Conservation (phyloP, 1,140 invertebrate species). For the Olivierus martensii region DNA sequence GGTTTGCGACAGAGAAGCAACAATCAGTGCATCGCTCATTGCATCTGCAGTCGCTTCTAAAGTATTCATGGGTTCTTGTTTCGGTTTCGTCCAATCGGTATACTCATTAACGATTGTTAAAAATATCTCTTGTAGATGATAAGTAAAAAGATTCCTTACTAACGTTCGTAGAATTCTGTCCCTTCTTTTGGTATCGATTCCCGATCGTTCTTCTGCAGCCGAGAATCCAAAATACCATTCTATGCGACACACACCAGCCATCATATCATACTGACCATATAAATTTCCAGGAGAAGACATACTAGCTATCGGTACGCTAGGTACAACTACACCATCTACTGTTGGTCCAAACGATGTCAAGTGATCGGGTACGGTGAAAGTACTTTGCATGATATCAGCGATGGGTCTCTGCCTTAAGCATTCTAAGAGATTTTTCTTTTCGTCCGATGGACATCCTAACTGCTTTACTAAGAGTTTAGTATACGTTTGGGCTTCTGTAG, state of each 20-base stretch:
- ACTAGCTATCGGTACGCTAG: slow-evolving; percentile 25
- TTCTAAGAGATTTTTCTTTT: slow-evolving; percentile 55
- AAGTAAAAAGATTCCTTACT: slow-evolving; percentile 45
- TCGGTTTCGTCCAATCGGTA: slow-evolving; percentile 87
- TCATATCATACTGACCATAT: slow-evolving; percentile 43
- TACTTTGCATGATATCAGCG: slow-evolving; percentile 37
- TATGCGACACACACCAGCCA: slow-evolving; percentile 48
- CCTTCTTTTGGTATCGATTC: slow-evolving; percentile 54
- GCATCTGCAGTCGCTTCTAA: slow-evolving; percentile 83
- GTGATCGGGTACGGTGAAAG: slow-evolving; percentile 64
- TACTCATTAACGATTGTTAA: slow-evolving; percentile 95
- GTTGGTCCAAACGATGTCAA: slow-evolving; percentile 76
- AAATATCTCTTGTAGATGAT: slow-evolving; percentile 64
- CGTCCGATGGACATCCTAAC: slow-evolving; percentile 57
- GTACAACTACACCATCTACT: slow-evolving; percentile 50
- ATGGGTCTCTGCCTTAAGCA: slow-evolving; percentile 64
- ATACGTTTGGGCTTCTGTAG: slow-evolving; percentile 44
- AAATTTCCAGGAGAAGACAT: slow-evolving; percentile 39
- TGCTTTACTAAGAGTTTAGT: slow-evolving; percentile 69
- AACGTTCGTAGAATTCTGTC: slow-evolving; percentile 87
- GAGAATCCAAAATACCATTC: slow-evolving; percentile 31
- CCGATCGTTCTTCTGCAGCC: slow-evolving; percentile 80
- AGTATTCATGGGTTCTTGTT: slow-evolving; percentile 82
- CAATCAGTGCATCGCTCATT: slow-evolving; percentile 81
- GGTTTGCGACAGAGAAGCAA: slow-evolving; percentile 80